Evolutionary conservation across 2,888 invertebrate species (phyloP).

Genomic region (Ptychoptera albimana): DNA sequence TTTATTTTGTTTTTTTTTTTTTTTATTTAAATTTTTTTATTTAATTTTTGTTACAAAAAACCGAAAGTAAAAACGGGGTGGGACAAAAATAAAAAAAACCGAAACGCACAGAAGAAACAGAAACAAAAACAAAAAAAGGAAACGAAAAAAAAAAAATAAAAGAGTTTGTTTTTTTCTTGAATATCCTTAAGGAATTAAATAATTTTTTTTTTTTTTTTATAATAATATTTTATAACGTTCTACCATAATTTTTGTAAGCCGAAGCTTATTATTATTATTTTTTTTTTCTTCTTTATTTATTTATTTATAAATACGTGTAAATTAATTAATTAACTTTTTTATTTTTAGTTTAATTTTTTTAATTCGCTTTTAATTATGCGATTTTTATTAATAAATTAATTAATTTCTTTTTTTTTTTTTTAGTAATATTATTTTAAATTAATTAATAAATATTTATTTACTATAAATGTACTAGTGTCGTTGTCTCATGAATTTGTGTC

Average conservation of each 20-base stretch:
- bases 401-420: no score
- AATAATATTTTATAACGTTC: neutral
- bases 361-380: neutral
- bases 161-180: no score
- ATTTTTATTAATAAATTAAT: neutral
- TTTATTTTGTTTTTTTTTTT: no score
- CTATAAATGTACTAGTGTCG: constrained; percentile 13
- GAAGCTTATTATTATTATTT: neutral
- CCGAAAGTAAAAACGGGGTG: no score
- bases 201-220: neutral
- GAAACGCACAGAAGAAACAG: no score
- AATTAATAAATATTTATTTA: no score
- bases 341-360: neutral
- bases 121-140: no score
- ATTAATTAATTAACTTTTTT: neutral
- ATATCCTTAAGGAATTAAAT: neutral
- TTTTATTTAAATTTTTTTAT: no score
- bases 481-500: constrained; percentile 12
- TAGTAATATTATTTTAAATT: no score
- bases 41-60: no score
- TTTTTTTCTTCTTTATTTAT: neutral
- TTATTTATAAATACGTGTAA: neutral
- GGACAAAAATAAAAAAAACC: no score
- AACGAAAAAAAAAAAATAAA: no score
- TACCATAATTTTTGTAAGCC: neutral